Evolutionary conservation across 2,888 invertebrate genomes (phyloP), one percentile per base, ranked within the genome.

Genomic region (Morpho deidamia): DNA sequence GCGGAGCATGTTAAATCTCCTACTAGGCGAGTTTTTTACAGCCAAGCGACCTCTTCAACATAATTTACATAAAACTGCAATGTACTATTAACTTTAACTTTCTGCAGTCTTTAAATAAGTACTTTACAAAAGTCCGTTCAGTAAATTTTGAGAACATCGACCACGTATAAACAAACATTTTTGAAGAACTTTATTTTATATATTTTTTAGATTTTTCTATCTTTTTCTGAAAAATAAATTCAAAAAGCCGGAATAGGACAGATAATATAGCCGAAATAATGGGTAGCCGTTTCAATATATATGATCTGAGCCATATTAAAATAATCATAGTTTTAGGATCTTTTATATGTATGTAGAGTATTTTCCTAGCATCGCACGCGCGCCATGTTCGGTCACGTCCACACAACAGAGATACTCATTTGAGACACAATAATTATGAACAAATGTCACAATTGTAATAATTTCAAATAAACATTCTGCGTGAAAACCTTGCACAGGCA

Each of bases 381-480:
- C 48, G 60, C 60, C 55, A 44, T 38, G 45, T 49, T 51, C 35
- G 45, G 38, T 35, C 42, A 43, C 51, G 49, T 45, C 46, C 64
- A n/a, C 35, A 11, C 39, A 69, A 69, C 76, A 71, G 76, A 83
- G 81, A 86, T 87, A 86, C 85, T 85, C 82, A 83, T 67, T 23
- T 69, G 75, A 72, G 70, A 76, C 62, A 70, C 70, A 72, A 72
- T 72, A 70, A 73, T 72, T 70, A 69, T 65, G 82, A 83, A 80
- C 80, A 82, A 83, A 76, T 69, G 84, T 86, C 86, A 85, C 84
- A 85, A 84, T 57, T 51, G 60, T 52, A 55, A 67, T 53, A 70
- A 40, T 45, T 47, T 7, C 32, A 41, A 42, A 11, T 9, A 11
- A 67, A 66, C 78, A 81, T 79, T 78, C 72, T 78, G 78, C 71